These are phyloP conservation scores for Rhyacophila evoluta DNA, from an alignment of 2,888 invertebrate species.

Conservation along the genomic window DNA sequence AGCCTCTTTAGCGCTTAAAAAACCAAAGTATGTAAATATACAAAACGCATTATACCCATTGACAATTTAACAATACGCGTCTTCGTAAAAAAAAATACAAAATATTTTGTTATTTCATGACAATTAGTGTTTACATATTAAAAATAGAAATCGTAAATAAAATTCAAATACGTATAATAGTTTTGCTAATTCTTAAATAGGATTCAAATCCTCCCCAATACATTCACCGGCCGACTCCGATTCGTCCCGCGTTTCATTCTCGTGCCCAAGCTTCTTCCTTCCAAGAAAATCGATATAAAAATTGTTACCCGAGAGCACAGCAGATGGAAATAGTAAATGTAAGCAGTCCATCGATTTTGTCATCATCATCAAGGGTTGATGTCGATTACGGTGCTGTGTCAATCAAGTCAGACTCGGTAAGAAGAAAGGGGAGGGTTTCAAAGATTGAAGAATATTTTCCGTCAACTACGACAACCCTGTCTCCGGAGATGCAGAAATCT, in stretches of 20 bases:
- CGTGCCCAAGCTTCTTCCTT: neutral
- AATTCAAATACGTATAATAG: no score
- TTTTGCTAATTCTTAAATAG: no score
- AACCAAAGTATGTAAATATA: no score
- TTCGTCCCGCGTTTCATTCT: neutral
- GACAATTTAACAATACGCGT: no score
- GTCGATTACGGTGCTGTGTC: neutral
- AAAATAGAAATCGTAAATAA: no score
- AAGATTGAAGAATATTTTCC: neutral
- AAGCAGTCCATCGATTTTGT: no score
- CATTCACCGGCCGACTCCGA: neutral
- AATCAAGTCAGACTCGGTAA: neutral
- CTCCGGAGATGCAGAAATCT: neutral
- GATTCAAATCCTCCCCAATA: neutral
- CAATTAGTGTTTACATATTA: no score
- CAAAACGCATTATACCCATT: no score
- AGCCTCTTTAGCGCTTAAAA: no score
- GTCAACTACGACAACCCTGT: neutral
- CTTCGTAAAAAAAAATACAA: no score
- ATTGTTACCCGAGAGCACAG: neutral
- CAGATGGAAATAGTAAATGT: neutral
- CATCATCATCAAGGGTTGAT: neutral
- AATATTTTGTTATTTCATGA: no score
- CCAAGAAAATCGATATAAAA: neutral
- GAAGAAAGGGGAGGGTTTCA: neutral